phyloP scores from a whole-genome alignment of 2,797 vertebrate genomes.

The Notolabrus celidotus region DNA sequence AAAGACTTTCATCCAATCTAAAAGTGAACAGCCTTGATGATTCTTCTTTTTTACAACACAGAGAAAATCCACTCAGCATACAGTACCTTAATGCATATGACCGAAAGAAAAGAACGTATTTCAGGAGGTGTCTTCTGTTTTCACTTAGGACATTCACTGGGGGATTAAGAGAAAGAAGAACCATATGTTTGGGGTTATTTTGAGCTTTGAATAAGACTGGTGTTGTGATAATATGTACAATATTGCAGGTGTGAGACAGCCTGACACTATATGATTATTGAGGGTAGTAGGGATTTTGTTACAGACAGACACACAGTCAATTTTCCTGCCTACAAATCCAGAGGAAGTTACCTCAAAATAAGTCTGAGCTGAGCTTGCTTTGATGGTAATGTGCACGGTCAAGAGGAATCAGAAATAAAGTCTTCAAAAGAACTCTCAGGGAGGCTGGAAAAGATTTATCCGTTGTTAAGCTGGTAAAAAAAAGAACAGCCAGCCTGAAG shows the following conservation, averaged over 20 bases:
- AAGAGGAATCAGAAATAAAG: neutral
- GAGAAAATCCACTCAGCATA: neutral
- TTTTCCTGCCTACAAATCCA: neutral
- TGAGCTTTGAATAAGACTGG: neutral
- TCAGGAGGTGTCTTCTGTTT: slow-evolving; percentile 2
- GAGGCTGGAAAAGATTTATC: neutral
- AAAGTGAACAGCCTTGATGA: neutral
- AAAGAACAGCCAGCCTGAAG: neutral
- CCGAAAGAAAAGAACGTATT: neutral
- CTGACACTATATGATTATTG: neutral
- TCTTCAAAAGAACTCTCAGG: neutral
- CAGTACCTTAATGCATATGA: neutral
- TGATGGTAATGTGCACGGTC: neutral
- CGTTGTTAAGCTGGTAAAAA: neutral
- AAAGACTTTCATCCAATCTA: neutral
- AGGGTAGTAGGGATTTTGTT: neutral
- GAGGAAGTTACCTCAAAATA: neutral
- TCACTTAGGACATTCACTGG: too few relatives aligned
- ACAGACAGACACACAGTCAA: neutral
- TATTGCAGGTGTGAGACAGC: neutral
- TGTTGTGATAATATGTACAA: neutral
- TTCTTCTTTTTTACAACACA: neutral
- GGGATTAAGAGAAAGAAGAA: too few relatives aligned
- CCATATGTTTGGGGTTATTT: too few relatives aligned
- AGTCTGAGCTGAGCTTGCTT: neutral